phyloP scores from a whole-genome alignment of 2,113 vertebrate genomes.

The Platichthys stellatus region DNA sequence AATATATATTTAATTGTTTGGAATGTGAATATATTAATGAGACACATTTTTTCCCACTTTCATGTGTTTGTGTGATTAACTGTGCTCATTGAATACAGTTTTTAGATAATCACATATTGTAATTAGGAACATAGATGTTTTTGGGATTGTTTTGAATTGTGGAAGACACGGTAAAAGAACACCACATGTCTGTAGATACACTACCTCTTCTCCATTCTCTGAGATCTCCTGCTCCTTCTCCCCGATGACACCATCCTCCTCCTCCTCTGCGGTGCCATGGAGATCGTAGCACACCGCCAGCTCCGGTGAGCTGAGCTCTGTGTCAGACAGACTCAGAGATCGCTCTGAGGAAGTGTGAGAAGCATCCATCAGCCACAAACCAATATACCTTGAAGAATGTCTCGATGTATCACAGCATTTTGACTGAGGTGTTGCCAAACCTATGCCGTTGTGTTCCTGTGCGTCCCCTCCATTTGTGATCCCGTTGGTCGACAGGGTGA shows the following conservation, averaged over 20 bases:
- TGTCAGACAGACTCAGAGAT: constrained; percentile 69
- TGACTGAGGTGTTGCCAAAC: constrained; percentile 40
- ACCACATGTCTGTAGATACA: background rate
- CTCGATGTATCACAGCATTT: background rate
- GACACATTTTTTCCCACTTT: no score
- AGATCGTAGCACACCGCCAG: constrained; percentile 51
- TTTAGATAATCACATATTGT: no score
- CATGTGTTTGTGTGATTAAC: no score
- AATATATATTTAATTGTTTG: no score
- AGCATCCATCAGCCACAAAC: background rate
- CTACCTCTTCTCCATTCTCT: constrained; percentile 80
- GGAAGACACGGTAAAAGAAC: background rate
- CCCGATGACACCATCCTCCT: constrained; percentile 51
- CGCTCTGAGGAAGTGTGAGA: constrained; percentile 49
- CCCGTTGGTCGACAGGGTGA: constrained; percentile 60
- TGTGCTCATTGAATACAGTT: no score
- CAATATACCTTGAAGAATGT: background rate
- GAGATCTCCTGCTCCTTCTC: constrained; percentile 55
- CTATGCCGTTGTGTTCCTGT: constrained; percentile 66
- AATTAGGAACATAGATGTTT: no score
- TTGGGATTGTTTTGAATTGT: background rate
- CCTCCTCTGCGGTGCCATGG: constrained; percentile 50
- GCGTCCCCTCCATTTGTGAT: constrained; percentile 58
- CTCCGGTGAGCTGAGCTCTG: constrained; percentile 72
- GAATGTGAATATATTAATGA: no score